Base-by-base conservation (phyloP, 2,888 invertebrate genomes). In the Chydorus sphaericus region DNA sequence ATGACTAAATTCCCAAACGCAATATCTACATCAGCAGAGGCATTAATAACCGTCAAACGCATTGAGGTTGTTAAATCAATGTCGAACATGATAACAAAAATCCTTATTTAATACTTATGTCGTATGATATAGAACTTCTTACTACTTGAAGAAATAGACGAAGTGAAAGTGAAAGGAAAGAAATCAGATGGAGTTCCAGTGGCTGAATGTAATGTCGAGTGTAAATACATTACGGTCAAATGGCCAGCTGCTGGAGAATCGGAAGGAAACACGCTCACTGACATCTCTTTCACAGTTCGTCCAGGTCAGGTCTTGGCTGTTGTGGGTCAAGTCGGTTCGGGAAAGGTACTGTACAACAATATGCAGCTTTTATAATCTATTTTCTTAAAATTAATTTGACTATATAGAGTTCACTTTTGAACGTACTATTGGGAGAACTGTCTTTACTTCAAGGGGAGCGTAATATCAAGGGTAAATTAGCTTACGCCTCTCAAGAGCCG, bases 1-100 rank as follows among this genome's bases (percentile, higher is more conserved):
- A 62, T 67, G 57, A 88, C 87, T 0, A 82, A 90, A 14, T 87
- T 93, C 63, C 92, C 94, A 0, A 82, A 84, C 63, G 84, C 85
- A 49, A 81, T 91, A 61, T 81, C 84, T 3, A 83, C 83, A 72
- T 76, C 84, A 33, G 84, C 87, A 0, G 90, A 91, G 72, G 82
- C 82, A 0, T 69, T 77, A 28, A 84, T 91, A 53, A 84, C 87
- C 7, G 78, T 86, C 53, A 76, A 75, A 57, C 76, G 72, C 53
- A 71, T 90, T 31, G 78, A 77, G 70, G 74, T 33, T 18, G 14
- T 16, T 23, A 10, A 20, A 5, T 23, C 26, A 8, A 16, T 48
- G 7, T 14, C 16, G 8, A 23, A 48, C 7, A 48, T 10, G 7
- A 11, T 10, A n/a, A n/a, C n/a, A n/a, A n/a, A n/a, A 5, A 48